A percentile compares a stretch with the other conserved stretches of the same genome.
Evolutionary conservation across 2,888 invertebrate species (phyloP).

Genomic region (Diabrotica balteata): DNA sequence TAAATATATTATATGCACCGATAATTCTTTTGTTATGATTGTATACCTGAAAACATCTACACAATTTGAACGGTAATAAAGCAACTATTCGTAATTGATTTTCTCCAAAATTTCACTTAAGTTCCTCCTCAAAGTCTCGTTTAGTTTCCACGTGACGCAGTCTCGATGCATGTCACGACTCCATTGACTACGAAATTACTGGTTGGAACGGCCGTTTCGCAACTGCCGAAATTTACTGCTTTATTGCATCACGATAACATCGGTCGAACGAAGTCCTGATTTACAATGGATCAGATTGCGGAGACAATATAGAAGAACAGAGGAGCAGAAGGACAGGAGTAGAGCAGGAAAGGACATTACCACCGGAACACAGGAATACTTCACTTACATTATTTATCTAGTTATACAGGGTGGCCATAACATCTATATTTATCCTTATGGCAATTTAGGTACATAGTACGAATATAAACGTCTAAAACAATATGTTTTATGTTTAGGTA

Average conservation of each 20-base stretch:
- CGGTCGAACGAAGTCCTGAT: conserved; percentile 36
- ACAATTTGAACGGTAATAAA: no score
- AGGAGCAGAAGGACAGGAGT: conserved; percentile 18
- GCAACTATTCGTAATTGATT: no score
- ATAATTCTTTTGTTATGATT: no score
- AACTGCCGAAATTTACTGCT: conserved; percentile 39
- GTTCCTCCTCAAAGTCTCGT: neutral
- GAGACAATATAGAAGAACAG: conserved; percentile 31
- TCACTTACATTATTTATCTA: conserved; percentile 15
- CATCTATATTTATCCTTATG: neutral
- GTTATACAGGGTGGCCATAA: neutral
- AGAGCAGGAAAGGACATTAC: conserved; percentile 10
- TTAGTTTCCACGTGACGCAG: conserved; percentile 4
- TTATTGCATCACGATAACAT: conserved; percentile 38
- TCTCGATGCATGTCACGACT: conserved; percentile 24
- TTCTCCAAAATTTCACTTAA: neutral
- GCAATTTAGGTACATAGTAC: no score
- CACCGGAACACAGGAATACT: conserved; percentile 8
- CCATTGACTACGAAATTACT: conserved; percentile 22
- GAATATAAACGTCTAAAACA: no score
- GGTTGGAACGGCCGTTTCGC: conserved; percentile 19
- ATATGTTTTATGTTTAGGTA: no score
- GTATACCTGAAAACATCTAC: no score
- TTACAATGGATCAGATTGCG: conserved; percentile 38
- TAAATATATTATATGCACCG: no score